Percentiles rank a stretch among this genome's conserved stretches.
These are phyloP conservation scores for Protomyctophum bolini DNA, from an alignment of 2,113 vertebrate species.

Conservation along the genomic window DNA sequence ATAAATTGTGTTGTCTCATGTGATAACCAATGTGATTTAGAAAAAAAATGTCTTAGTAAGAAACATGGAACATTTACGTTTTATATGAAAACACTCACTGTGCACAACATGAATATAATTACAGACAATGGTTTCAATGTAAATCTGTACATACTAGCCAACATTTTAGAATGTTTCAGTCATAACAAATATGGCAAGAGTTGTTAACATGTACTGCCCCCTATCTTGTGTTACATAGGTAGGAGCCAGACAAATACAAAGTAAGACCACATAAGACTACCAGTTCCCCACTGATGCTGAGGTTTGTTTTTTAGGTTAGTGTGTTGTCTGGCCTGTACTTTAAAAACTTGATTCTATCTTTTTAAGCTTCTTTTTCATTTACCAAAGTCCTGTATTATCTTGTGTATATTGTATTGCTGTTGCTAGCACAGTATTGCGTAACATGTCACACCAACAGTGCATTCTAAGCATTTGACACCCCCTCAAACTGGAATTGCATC, in stretches of 20 bases:
- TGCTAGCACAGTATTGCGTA: constrained; percentile 17
- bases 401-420: neutral
- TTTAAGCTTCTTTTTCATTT: too few relatives aligned
- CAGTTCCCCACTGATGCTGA: too few relatives aligned
- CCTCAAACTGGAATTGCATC: constrained; percentile 78
- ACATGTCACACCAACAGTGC: constrained; percentile 23
- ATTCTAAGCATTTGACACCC: constrained; percentile 9
- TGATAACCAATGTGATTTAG: neutral
- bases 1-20: neutral
- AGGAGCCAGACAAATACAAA: constrained; percentile 28
- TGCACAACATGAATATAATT: constrained; percentile 47
- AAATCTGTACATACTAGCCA: constrained; percentile 30
- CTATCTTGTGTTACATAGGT: constrained; percentile 10
- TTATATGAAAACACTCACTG: constrained; percentile 54
- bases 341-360: too few relatives aligned
- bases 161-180: constrained; percentile 37
- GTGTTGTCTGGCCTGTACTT: too few relatives aligned
- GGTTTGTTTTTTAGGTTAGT: too few relatives aligned
- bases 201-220: too few relatives aligned
- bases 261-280: too few relatives aligned
- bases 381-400: too few relatives aligned
- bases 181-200: too few relatives aligned
- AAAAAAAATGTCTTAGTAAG: neutral
- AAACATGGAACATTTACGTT: constrained; percentile 9
- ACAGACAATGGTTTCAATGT: constrained; percentile 46